Base-by-base conservation (phyloP, 1,140 invertebrate species). In the Diorhabda sublineata region DNA sequence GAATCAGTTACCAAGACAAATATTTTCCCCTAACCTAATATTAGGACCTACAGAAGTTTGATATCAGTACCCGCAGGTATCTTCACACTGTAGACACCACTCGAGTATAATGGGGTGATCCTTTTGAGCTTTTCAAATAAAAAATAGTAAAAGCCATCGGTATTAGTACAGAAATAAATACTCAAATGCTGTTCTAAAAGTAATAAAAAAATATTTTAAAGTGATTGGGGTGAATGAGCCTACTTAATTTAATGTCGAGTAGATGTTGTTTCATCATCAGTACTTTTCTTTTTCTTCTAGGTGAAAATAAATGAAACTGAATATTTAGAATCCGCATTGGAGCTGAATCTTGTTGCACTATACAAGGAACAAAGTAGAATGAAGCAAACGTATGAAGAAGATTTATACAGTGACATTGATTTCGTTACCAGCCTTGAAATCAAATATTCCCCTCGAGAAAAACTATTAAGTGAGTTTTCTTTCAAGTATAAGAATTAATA, bases 321-420 rank as follows among this genome's bases (percentile, higher is more conserved):
- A 73, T 89, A 92, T 71, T 84, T 96, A 73, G 84, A 89, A 70
- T 93, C 91, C 42, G 88, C 91, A 41, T 81, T 95, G 59, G 89
- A 90, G 73, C 79, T 94, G 72, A 90, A 90, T 47, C 83, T 89
- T 62, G 93, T 92, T 78, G 88, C 87, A 9, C 92, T 89, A 0
- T 86, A 93, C 75, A 91, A 90, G 74, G 87, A 91, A 9, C 92
- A 94, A 77, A 87, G 87, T 59, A 90, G 90, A 75, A 80, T 95
- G 3, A 66, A 68, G n/a, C 71, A 71, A 70, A 59, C 58, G 7
- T 69, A 72, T 42, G 62, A 60, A 61, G 71, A 72, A 11, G 68
- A 75, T n/a, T 73, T 67, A 69, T 63, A 71, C 5, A 68, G 65
- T 66, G 64, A 67, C 43, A 60, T 65, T 58, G 64, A 67, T 42